Base-by-base conservation (phyloP, 2,113 vertebrate species). In the Tonatia bakeri region DNA sequence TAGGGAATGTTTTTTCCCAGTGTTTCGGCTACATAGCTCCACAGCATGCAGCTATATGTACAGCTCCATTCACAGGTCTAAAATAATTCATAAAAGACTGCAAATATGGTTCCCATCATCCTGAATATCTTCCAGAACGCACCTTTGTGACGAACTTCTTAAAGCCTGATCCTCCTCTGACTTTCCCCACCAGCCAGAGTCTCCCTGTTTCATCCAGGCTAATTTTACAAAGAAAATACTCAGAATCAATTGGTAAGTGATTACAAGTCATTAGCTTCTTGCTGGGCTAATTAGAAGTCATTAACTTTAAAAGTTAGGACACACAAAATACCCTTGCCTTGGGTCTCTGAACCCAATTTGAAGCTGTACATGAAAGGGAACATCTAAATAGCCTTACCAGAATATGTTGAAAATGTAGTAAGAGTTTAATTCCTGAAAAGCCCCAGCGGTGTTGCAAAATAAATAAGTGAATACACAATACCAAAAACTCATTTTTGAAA, bases 241-340 rank as follows among this genome's bases (percentile, higher is more conserved):
- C 82, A 45, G 84, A 96, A 91, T 96, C 95, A 96, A 96, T 87
- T 97, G 96, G 90, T 93, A 97, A 97, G 96, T 95, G 96, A 97
- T 97, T 96, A 96, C 85, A 97, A 97, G 95, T 89, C 96, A 96
- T 98, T 97, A 97, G 91, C 94, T 91, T 97, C 97, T 96, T 97
- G 95, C 96, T 96, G 96, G 61, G 96, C 91, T 97, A 96, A 97
- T 97, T 97, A 97, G 90, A 97, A 94, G 95, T 95, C 96, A 95
- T 97, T 97, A 97, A 95, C 94, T 94, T 97, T 87, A 95, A 95
- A 72, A 91, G 87, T 95, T 93, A 95, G 91, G 92, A 85, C 50
- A 70, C 19, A 65, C 47, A 86, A 19, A 92, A 87, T 83, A 89
- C 31, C 81, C 50, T 86, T 91, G 84, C 86, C 65, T 97, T 89